Conservation (phyloP, 2,797 vertebrate genomes). For the Pantherophis alleghaniensis region DNA sequence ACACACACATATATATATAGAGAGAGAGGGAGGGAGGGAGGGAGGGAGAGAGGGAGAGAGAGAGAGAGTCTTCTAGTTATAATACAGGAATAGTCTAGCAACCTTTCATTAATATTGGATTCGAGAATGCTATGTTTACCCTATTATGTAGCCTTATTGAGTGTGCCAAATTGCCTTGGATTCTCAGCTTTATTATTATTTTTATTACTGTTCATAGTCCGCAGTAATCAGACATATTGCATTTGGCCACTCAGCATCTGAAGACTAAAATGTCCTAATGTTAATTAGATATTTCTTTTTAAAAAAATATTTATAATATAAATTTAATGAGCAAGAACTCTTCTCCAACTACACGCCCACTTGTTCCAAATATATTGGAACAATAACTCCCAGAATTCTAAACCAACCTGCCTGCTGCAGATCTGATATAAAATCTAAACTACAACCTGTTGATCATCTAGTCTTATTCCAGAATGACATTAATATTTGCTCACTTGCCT, state of each 20-base stretch:
- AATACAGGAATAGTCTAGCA: neutral
- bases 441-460: neutral
- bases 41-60: too few species aligned
- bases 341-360: neutral
- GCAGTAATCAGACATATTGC: neutral
- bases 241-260: neutral
- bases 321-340: neutral
- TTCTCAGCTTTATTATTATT: neutral
- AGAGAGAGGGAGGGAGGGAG: too few species aligned
- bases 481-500: neutral
- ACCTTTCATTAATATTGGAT: neutral
- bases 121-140: neutral
- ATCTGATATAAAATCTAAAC: neutral
- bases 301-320: neutral
- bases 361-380: neutral
- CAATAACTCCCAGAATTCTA: neutral
- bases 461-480: neutral
- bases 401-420: neutral
- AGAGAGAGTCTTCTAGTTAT: neutral
- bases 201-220: neutral
- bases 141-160: neutral
- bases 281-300: neutral
- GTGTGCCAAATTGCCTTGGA: neutral
- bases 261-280: neutral
- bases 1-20: too few species aligned